Base-by-base conservation (phyloP, 2,113 vertebrate species). In the Cathartes aura region DNA sequence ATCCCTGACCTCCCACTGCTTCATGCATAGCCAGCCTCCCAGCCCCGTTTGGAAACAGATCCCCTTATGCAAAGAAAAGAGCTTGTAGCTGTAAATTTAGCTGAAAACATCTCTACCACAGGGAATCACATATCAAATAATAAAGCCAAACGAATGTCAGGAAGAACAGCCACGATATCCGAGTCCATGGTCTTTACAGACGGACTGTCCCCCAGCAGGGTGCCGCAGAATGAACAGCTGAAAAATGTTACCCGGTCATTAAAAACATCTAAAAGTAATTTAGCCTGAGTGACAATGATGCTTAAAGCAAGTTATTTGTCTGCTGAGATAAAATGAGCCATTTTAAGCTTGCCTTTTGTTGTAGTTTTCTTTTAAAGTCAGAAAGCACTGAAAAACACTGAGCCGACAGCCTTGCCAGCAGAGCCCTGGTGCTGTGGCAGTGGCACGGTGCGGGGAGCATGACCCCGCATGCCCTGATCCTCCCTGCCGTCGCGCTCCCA, bases 241-340 rank as follows among this genome's bases (percentile, higher is more conserved):
- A 93, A 89, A 95, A 93, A 63, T 0, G 32, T 85, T 95, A 88
- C 74, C 73, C 21, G 0, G 15, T 84, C 87, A 81, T 85, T 91
- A 93, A 89, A 92, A 92, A 34, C 85, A 83, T 68, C 91, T 91
- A 91, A 68, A 95, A 96, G 89, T 82, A 88, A 97, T 95, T 97
- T 89, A 90, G 94, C 32, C 63, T 66, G 74, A 88, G 70, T 80
- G 82, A 95, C 97, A 96, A 78, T 3, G 59, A 83, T 76, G 85
- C 84, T 93, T 45, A 85, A 94, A 96, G 84, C 73, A 90, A 93
- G 58, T 50, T 93, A 78, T 96, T 94, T 95, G 78, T 94, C 72
- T 92, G 90, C 32, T 13, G 76, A 93, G 89, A 85, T 56, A 75
- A 94, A 96, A 91, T 5, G 27, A 94, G 87, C 81, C 91, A 68